phyloP scores from a whole-genome alignment of 2,888 invertebrate species.

The Dastarcus helophoroides region DNA sequence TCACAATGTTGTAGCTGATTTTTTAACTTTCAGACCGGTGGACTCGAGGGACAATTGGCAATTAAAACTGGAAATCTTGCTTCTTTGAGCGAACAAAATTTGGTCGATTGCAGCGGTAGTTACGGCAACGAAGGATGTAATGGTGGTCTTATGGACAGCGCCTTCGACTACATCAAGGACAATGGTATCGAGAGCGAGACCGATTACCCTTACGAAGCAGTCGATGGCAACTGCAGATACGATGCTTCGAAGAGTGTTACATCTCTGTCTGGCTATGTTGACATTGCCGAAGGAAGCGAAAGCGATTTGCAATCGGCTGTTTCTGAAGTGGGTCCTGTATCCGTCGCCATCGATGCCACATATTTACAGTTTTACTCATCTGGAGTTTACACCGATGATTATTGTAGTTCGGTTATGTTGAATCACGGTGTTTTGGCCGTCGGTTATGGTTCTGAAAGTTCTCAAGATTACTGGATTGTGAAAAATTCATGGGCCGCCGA shows the following conservation, averaged over 20 bases:
- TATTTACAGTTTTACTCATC: constrained; percentile 69
- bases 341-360: constrained; percentile 74
- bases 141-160: constrained; percentile 40
- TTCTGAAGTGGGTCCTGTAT: constrained; percentile 70
- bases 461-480: constrained; percentile 50
- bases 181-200: constrained; percentile 43
- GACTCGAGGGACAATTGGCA: constrained; percentile 67
- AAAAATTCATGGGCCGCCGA: constrained; percentile 51
- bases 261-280: constrained; percentile 49
- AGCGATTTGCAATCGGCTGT: constrained; percentile 49
- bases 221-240: constrained; percentile 20
- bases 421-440: constrained; percentile 74
- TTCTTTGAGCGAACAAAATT: constrained; percentile 55
- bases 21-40: constrained; percentile 65
- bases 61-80: constrained; percentile 38
- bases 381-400: constrained; percentile 65
- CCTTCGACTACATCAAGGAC: constrained; percentile 35
- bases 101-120: constrained; percentile 56
- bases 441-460: constrained; percentile 58
- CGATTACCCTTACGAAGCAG: constrained; percentile 38
- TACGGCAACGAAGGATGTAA: constrained; percentile 43
- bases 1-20: too few species aligned
- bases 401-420: constrained; percentile 52
- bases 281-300: constrained; percentile 60
- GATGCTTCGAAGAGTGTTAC: constrained; percentile 5